These are phyloP conservation scores for Platerodrilus igneus DNA, from an alignment of 2,888 invertebrate genomes.

Conservation along the genomic window DNA sequence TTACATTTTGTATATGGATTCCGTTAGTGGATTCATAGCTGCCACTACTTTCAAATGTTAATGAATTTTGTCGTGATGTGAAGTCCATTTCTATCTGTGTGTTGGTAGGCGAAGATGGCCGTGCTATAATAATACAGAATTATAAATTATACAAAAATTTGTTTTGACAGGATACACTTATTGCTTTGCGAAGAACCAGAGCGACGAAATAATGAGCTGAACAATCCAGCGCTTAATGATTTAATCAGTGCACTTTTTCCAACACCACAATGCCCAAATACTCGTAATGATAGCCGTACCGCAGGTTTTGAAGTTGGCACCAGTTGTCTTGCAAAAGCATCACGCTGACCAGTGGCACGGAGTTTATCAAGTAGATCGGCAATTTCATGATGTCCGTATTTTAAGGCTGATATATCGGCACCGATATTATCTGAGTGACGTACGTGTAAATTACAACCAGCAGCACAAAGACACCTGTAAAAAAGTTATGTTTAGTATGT, in stretches of 20 bases:
- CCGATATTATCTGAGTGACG: constrained; percentile 66
- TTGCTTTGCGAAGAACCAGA: constrained; percentile 51
- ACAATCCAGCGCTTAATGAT: constrained; percentile 62
- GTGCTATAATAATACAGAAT: constrained; percentile 45
- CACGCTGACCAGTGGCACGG: constrained; percentile 53
- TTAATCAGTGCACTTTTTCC: constrained; percentile 68
- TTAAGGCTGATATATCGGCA: constrained; percentile 72
- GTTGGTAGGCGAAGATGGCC: constrained; percentile 49
- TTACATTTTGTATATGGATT: constrained; percentile 59
- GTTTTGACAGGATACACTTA: constrained; percentile 39
- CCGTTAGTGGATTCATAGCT: constrained; percentile 60
- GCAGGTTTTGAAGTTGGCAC: constrained; percentile 55
- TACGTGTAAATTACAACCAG: constrained; percentile 65
- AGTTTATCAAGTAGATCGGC: constrained; percentile 63
- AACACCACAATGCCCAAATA: constrained; percentile 67
- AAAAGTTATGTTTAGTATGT: background rate
- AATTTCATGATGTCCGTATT: constrained; percentile 65
- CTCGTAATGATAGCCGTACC: constrained; percentile 60
- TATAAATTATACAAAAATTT: background rate
- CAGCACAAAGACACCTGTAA: constrained; percentile 60
- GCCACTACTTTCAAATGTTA: constrained; percentile 54
- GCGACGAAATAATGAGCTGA: constrained; percentile 61
- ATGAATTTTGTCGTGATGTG: constrained; percentile 55
- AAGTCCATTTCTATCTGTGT: constrained; percentile 58
- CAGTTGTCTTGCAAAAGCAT: constrained; percentile 53